Percentiles rank a stretch among this genome's conserved stretches.
These are phyloP conservation scores for Parauchenoglanis ngamensis DNA, from an alignment of 2,797 vertebrate species.

Conservation along the genomic window DNA sequence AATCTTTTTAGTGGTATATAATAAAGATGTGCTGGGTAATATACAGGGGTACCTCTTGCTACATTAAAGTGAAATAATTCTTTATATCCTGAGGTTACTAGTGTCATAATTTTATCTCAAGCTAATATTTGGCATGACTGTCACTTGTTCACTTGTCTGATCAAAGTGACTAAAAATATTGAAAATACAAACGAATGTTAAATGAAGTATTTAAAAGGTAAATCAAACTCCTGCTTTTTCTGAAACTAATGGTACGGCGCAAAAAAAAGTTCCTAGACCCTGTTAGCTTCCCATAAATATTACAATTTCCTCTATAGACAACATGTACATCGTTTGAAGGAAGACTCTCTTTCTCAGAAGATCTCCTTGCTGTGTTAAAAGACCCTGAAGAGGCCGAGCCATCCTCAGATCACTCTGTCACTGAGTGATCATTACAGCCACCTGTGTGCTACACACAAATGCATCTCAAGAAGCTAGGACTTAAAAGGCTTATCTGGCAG, in stretches of 20 bases:
- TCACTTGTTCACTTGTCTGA: conserved; percentile 47
- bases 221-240: conserved; percentile 3
- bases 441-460: conserved; percentile 62
- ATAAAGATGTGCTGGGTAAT: conserved; percentile 31
- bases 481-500: conserved; percentile 40
- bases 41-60: conserved; percentile 66
- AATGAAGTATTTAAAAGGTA: conserved; percentile 51
- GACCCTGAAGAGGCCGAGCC: conserved; percentile 29
- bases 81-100: conserved; percentile 80
- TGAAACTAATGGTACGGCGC: conserved; percentile 61
- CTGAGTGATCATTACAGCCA: conserved; percentile 56
- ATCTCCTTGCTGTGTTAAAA: conserved; percentile 49
- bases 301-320: conserved; percentile 44
- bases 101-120: conserved; percentile 64
- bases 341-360: conserved; percentile 72
- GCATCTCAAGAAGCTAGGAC: conserved; percentile 51
- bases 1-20: conserved; percentile 54
- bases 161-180: conserved; percentile 51
- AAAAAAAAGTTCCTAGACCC: conserved; percentile 67
- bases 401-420: conserved; percentile 47
- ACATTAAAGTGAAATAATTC: conserved; percentile 70
- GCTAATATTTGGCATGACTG: conserved; percentile 68
- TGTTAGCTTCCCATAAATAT: conserved; percentile 61
- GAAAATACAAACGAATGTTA: conserved; percentile 59
- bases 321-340: conserved; percentile 64